A percentile compares a stretch with the other conserved stretches of the same genome.
phyloP scores from a whole-genome alignment of 2,113 vertebrate species.

The Oncorhynchus gorbuscha region DNA sequence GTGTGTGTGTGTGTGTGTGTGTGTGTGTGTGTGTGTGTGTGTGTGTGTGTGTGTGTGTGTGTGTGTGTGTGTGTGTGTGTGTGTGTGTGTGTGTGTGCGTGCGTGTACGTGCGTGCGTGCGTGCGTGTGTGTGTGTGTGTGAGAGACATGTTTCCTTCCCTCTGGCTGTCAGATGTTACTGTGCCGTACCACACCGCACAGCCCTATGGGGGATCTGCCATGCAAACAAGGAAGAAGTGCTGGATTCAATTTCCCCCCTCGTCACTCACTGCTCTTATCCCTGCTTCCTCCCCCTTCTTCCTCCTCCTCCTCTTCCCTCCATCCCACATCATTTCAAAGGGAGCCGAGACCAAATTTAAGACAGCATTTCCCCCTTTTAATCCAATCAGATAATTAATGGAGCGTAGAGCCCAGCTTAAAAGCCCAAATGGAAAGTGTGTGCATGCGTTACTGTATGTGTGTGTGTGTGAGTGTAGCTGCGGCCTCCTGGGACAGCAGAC shows the following conservation, averaged over 20 bases:
- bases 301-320: not conserved
- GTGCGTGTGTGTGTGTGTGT: too few species aligned
- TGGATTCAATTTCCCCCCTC: conserved; percentile 10
- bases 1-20: too few species aligned
- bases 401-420: conserved; percentile 44
- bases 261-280: not conserved
- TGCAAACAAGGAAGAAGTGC: conserved; percentile 24
- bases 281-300: too few species aligned
- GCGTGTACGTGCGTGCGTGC: too few species aligned
- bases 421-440: conserved; percentile 28
- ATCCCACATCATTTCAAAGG: conserved; percentile 19
- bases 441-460: not conserved
- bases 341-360: conserved; percentile 15
- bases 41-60: too few species aligned
- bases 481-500: conserved; percentile 63
- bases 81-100: too few species aligned
- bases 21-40: too few species aligned
- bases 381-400: conserved; percentile 61
- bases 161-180: conserved; percentile 1
- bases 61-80: too few species aligned
- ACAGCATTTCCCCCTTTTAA: conserved; percentile 40
- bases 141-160: not conserved
- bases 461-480: conserved; percentile 33
- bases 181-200: not conserved
- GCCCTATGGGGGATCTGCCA: conserved; percentile 34